phyloP scores from a whole-genome alignment of 2,797 vertebrate genomes.

The Chelonia mydas region DNA sequence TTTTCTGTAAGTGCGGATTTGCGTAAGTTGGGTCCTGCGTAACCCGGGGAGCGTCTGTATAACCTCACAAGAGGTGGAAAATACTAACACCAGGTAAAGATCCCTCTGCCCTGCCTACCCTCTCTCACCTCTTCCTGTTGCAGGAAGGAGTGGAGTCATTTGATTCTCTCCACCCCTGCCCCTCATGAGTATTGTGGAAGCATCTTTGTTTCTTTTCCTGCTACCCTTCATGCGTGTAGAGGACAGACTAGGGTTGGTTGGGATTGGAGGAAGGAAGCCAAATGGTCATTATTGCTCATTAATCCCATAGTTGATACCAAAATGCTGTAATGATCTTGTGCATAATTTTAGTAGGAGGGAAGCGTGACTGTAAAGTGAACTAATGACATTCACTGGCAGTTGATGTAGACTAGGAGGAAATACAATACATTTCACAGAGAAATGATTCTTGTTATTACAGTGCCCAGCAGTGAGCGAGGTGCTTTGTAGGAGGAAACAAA shows the following conservation, averaged over 20 bases:
- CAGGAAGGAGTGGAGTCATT: neutral
- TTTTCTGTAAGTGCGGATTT: too few relatives aligned
- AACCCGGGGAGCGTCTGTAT: neutral
- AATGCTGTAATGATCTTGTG: neutral
- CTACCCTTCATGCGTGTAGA: neutral
- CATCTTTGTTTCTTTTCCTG: neutral
- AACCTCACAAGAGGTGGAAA: neutral
- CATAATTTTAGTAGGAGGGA: neutral
- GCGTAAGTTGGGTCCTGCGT: too few relatives aligned
- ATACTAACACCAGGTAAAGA: neutral
- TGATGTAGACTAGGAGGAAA: neutral
- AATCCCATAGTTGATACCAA: neutral
- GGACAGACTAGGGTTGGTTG: neutral
- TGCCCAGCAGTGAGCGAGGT: neutral
- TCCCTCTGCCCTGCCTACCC: neutral
- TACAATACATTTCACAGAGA: neutral
- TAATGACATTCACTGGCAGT: neutral
- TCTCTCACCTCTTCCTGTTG: neutral
- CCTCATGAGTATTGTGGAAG: neutral
- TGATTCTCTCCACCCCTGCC: neutral
- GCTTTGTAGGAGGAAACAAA: neutral
- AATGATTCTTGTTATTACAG: neutral
- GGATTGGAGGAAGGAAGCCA: neutral
- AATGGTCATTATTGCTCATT: neutral
- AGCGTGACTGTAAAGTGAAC: neutral